Percentiles rank a stretch among this genome's conserved stretches.
These are phyloP conservation scores for Philhelius pedissequus DNA, from an alignment of 2,888 invertebrate species.

Conservation along the genomic window DNA sequence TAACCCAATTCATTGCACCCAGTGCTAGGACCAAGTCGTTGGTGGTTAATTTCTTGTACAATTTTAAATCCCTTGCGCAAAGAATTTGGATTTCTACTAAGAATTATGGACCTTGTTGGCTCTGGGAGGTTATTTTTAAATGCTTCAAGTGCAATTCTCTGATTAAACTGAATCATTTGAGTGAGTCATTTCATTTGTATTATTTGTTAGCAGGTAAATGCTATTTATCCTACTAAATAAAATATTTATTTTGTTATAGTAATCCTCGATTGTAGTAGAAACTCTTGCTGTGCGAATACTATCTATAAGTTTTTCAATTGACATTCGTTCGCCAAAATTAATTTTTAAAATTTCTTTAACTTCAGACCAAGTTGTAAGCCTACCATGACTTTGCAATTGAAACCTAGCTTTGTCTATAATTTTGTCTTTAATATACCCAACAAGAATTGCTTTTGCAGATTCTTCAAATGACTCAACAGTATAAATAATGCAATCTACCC, in stretches of 20 bases:
- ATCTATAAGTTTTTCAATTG: conserved; percentile 10
- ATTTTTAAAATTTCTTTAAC: conserved; percentile 5
- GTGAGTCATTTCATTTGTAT: neutral
- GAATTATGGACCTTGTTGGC: neutral
- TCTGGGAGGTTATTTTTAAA: neutral
- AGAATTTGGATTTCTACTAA: neutral
- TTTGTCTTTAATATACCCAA: conserved; percentile 3
- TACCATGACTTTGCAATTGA: neutral
- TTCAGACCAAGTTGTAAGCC: neutral
- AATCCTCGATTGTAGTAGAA: conserved; percentile 19
- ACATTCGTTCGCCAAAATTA: conserved; percentile 18
- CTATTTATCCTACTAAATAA: conserved; percentile 12
- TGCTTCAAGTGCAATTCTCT: neutral
- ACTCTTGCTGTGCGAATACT: conserved; percentile 20
- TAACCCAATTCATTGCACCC: neutral
- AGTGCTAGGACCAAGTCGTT: neutral
- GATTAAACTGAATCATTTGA: neutral
- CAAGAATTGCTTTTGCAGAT: neutral
- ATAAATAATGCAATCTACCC: neutral
- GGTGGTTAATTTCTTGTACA: neutral
- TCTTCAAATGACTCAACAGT: neutral
- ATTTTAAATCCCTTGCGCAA: neutral
- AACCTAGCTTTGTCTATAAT: conserved; percentile 1
- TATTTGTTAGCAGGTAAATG: neutral
- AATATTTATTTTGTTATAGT: conserved; percentile 30